Percentiles rank a stretch among this genome's conserved stretches.
Conservation (phyloP, 1,140 invertebrate species). For the Schlechtendalia chinensis region DNA sequence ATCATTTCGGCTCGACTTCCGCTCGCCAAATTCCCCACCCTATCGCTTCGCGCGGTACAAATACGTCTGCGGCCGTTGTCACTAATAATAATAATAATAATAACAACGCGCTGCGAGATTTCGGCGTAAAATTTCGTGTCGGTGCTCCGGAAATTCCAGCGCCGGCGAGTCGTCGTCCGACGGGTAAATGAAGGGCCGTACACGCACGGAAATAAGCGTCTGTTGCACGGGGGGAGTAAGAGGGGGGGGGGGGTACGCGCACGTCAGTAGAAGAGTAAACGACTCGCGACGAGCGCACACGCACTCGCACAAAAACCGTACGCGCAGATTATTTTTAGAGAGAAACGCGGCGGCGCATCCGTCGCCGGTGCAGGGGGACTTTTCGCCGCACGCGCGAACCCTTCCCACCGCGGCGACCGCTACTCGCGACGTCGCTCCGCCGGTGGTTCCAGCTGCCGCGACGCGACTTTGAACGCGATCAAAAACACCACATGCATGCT, state of each 20-base stretch:
- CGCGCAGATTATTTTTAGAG: constrained; percentile 41
- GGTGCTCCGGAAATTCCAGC: too few species aligned
- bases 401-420: background rate
- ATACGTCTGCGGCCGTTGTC: too few species aligned
- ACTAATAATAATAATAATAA: too few species aligned
- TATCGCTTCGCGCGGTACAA: too few species aligned
- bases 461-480: background rate
- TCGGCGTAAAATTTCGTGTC: too few species aligned
- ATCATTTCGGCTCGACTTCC: too few species aligned
- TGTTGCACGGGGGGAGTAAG: background rate
- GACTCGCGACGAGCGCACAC: background rate
- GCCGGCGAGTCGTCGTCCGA: too few species aligned
- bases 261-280: background rate
- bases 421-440: background rate
- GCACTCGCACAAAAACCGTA: too few species aligned
- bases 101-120: too few species aligned
- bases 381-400: background rate
- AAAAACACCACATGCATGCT: background rate
- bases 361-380: background rate
- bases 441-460: constrained; percentile 4
- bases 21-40: too few species aligned
- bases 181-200: too few species aligned
- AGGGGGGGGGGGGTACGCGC: background rate
- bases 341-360: constrained; percentile 18
- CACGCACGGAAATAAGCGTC: too few species aligned